A percentile compares a stretch with the other conserved stretches of the same genome.
Evolutionary conservation across 2,888 invertebrate species (phyloP).

Genomic region (Tetropium fuscum): DNA sequence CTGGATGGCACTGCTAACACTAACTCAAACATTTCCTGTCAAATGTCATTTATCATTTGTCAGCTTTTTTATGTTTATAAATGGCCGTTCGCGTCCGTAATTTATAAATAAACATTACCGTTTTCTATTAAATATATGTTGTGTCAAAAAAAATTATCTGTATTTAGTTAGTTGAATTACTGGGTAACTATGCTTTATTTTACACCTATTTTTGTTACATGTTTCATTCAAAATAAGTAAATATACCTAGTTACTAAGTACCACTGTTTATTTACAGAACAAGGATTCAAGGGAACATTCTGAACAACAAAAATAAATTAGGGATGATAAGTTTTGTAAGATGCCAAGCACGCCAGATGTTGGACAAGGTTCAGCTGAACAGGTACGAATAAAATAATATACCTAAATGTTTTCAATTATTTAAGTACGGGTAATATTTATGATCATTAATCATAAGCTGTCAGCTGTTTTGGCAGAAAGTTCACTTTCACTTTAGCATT

Average conservation of each 20-base stretch:
- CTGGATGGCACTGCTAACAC: background rate
- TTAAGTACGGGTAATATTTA: no score
- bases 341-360: slow-evolving; percentile 23
- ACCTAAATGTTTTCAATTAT: no score
- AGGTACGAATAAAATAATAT: no score
- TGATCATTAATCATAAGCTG: no score
- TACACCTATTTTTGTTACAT: background rate
- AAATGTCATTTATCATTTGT: background rate
- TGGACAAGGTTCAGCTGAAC: background rate
- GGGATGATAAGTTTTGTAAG: slow-evolving; percentile 9
- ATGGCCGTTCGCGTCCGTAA: background rate
- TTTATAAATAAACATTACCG: background rate
- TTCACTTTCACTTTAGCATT: no score
- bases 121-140: background rate
- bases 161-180: no score
- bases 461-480: no score
- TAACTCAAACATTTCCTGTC: background rate
- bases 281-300: background rate
- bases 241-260: background rate
- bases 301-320: background rate
- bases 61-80: background rate
- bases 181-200: background rate
- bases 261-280: background rate
- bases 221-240: background rate
- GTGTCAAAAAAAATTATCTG: no score